These are phyloP conservation scores for Amphipyra berbera DNA, from an alignment of 2,888 invertebrate genomes.

Conservation along the genomic window DNA sequence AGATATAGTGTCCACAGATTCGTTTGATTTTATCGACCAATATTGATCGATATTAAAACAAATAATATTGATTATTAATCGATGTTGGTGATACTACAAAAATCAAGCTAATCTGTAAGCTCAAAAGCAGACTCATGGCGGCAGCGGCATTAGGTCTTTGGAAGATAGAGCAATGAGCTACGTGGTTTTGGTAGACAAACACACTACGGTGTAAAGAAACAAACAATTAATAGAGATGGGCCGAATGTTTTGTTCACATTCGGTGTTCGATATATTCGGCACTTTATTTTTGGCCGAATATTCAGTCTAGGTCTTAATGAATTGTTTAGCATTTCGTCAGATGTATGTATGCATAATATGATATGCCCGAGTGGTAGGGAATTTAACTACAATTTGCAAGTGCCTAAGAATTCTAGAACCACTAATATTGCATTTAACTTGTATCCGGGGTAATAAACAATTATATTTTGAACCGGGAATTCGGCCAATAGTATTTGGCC, in stretches of 20 bases:
- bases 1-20: not conserved
- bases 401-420: not conserved
- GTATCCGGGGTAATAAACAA: not conserved
- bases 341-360: slow-evolving; percentile 8
- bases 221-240: slow-evolving; percentile 45
- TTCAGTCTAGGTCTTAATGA: not conserved
- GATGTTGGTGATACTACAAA: slow-evolving; percentile 1
- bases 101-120: slow-evolving; percentile 28
- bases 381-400: too few species aligned
- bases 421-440: not conserved
- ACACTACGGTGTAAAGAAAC: slow-evolving; percentile 20
- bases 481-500: slow-evolving; percentile 13
- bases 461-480: not conserved
- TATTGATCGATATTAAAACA: not conserved
- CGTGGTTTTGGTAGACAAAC: slow-evolving; percentile 18
- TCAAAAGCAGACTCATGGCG: slow-evolving; percentile 39
- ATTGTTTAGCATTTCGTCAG: slow-evolving; percentile 3
- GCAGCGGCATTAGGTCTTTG: slow-evolving; percentile 24
- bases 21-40: not conserved
- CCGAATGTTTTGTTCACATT: slow-evolving; percentile 7
- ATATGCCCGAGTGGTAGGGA: not conserved
- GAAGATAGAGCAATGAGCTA: slow-evolving; percentile 25
- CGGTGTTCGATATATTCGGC: not conserved
- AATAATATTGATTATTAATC: too few species aligned
- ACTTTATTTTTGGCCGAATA: not conserved